Conservation (phyloP, 2,113 vertebrate species). For the Phoenicopterus ruber region DNA sequence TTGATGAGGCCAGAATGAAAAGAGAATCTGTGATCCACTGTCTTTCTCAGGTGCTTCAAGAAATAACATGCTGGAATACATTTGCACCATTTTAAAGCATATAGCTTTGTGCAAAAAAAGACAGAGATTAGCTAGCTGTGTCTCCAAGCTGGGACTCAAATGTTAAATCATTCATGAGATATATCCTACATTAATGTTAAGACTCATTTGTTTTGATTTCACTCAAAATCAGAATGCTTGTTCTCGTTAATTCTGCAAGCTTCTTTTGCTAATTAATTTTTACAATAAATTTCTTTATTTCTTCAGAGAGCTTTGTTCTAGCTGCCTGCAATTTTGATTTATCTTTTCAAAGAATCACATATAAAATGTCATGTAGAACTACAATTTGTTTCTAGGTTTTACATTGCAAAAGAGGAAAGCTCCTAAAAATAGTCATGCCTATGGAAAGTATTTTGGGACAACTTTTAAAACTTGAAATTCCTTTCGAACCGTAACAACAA, state of each 20-base stretch:
- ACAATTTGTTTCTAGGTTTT: not conserved
- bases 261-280: slow-evolving; percentile 38
- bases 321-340: not conserved
- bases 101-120: not conserved
- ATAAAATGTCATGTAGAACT: not conserved
- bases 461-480: not conserved
- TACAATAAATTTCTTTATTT: not conserved
- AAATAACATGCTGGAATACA: not conserved
- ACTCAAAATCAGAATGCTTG: not conserved
- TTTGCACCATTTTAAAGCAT: not conserved
- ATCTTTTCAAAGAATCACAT: not conserved
- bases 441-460: not conserved
- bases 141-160: not conserved
- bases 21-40: not conserved
- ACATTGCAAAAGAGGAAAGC: not conserved
- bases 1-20: not conserved
- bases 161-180: slow-evolving; percentile 37
- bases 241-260: slow-evolving; percentile 22
- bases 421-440: not conserved
- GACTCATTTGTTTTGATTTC: slow-evolving; percentile 50
- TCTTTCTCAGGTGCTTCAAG: not conserved
- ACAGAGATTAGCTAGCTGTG: not conserved
- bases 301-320: not conserved
- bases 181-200: not conserved
- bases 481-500: not conserved